Base-by-base conservation (phyloP, 1,140 invertebrate species). In the Platyscapa corneri region DNA sequence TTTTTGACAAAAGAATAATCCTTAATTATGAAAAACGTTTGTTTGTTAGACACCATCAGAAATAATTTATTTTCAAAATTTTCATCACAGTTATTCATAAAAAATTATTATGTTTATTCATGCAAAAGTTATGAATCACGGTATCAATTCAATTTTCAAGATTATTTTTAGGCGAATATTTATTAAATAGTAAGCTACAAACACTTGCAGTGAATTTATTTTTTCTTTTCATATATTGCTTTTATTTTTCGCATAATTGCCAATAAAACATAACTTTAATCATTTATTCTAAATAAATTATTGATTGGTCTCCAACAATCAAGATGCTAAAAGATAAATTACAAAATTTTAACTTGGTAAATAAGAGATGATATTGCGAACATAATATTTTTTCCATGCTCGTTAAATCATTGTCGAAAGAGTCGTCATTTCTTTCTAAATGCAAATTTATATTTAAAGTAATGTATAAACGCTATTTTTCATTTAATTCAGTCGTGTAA, bases 391-490 rank as follows among this genome's bases (percentile, higher is more conserved):
- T 42, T n/a, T 16, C 39, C 37, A 20, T 39, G 23, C 42, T n/a
- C 23, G 3, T 42, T n/a, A 20, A 74, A 76, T 42, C 20, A 23
- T 42, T 37, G 34, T 83, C n/a, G 30, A 39, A 49, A 78, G 32
- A 53, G 30, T 70, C 10, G 32, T 34, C 23, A 30, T 70, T 78
- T 49, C 20, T 77, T 23, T 42, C 20, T 75, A 74, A 79, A 14
- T 77, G 30, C 37, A 85, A 84, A 60, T 67, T 85, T 74, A 79
- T 72, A 18, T 60, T 64, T 80, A 85, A 64, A 53, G 37, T 67
- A 85, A 75, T 85, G n/a, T 74, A 72, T 64, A 65, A 64, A 49
- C n/a, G 39, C 46, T 64, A 16, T 53, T 46, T 65, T 3, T 42
- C 39, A 42, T 3, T 12, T 42, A 81, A 20, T 39, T 82, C 27